Base-by-base conservation (phyloP, 2,888 invertebrate species). In the Melieria picta region DNA sequence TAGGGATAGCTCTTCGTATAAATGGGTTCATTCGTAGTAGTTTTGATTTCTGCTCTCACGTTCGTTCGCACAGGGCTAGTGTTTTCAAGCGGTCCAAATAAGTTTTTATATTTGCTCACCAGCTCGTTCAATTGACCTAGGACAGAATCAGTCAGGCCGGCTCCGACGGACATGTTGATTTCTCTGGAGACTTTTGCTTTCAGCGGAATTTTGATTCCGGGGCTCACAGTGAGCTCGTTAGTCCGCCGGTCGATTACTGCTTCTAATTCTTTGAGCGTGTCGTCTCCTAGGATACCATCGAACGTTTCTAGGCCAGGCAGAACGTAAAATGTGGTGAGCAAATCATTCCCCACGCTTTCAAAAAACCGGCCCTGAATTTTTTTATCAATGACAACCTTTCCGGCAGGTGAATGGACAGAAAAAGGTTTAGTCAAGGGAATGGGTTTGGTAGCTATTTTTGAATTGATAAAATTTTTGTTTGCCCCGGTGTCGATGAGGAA, bases 1-100 rank as follows among this genome's bases (percentile, higher is more conserved):
- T 84, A 84, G 9, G 84, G 74, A 72, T 85, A 85, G 5, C 78
- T 78, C 76, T 79, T 83, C 82, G 80, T 73, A 62, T 16, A 16
- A 16, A 16, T 16, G 16, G 16, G 16, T 16, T 16, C 16, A 16
- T 16, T 16, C 16, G 16, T 78, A 79, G 72, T 77, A 1, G 81
- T 82, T 47, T 76, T 73, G 11, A 87, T 86, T 60, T 79, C 69
- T 50, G 86, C 85, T 72, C 79, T 80, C 1, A 83, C 16, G 75
- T 9, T 47, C 57, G 65, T 71, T 63, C 7, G 69, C 69, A 47
- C n/a, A 7, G 7, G 45, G 9, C 58, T 48, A 10, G 68, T 50
- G 64, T 60, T n/a, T 9, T 11, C 13, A 45, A 67, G 45, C 13
- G 58, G 67, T 4, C 68, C 61, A 6, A 68, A 68, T 48, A 50